Conservation (phyloP, 1,140 invertebrate genomes). For the Drosophila oshimai region DNA sequence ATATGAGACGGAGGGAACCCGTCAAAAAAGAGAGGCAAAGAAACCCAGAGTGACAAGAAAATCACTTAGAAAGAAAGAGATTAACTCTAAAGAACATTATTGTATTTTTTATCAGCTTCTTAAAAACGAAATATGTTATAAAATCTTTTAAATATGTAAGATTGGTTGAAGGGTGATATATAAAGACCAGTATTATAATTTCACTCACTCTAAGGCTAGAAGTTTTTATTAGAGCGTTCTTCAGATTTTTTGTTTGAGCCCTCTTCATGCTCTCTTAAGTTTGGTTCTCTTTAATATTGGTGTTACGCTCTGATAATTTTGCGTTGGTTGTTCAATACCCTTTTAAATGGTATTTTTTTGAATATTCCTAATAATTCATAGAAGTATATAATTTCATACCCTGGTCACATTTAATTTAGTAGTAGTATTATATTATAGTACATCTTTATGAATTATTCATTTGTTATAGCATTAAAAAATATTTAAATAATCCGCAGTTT, state of each 20-base stretch:
- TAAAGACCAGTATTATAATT: neutral
- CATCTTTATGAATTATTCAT: too few species aligned
- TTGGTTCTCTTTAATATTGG: neutral
- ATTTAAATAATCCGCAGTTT: too few species aligned
- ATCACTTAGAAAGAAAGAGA: constrained; percentile 20
- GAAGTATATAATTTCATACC: too few species aligned
- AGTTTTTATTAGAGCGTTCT: neutral
- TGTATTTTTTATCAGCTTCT: constrained; percentile 26
- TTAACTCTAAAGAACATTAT: constrained; percentile 21
- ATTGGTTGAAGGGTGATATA: neutral
- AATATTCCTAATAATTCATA: too few species aligned
- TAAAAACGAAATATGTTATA: constrained; percentile 9
- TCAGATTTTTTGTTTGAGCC: neutral
- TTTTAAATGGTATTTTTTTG: neutral
- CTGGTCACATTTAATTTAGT: too few species aligned
- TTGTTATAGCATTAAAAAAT: too few species aligned
- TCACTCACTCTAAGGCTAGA: neutral
- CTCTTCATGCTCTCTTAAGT: neutral
- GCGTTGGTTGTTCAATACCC: neutral
- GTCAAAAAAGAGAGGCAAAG: constrained; percentile 17
- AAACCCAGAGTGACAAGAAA: constrained; percentile 35
- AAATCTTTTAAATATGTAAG: neutral
- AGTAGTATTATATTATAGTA: too few species aligned
- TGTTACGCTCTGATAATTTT: neutral
- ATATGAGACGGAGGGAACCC: constrained; percentile 3